Conservation (phyloP, 2,113 vertebrate species). For the Rhagologus leucostigma region DNA sequence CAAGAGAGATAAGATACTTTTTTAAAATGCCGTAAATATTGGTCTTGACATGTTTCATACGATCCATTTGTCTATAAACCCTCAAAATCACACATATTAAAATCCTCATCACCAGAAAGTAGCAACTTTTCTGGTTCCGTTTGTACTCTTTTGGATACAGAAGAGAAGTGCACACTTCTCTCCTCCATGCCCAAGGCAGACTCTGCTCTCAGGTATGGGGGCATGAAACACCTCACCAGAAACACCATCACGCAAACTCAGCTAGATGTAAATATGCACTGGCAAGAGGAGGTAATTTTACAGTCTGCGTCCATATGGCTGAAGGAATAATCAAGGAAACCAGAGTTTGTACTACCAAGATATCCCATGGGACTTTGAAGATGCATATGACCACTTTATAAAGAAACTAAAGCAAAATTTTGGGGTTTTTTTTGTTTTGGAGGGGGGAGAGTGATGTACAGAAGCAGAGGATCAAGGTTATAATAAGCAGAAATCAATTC, state of each 20-base stretch:
- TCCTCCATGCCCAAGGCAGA: not conserved
- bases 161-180: not conserved
- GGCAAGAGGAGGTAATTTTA: not conserved
- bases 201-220: not conserved
- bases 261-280: not conserved
- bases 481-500: conserved; percentile 55
- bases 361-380: not conserved
- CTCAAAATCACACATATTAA: not conserved
- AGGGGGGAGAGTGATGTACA: not conserved
- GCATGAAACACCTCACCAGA: not conserved
- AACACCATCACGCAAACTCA: not conserved
- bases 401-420: not conserved
- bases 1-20: not conserved
- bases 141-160: not conserved
- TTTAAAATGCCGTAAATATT: not conserved
- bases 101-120: not conserved
- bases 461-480: conserved; percentile 4
- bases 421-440: not conserved
- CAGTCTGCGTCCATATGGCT: not conserved
- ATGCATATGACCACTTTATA: not conserved
- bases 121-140: not conserved
- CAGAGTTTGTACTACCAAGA: not conserved
- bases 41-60: not conserved
- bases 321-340: not conserved
- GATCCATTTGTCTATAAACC: not conserved